Base-by-base conservation (phyloP, 2,888 invertebrate genomes). In the Plutella xylostella region DNA sequence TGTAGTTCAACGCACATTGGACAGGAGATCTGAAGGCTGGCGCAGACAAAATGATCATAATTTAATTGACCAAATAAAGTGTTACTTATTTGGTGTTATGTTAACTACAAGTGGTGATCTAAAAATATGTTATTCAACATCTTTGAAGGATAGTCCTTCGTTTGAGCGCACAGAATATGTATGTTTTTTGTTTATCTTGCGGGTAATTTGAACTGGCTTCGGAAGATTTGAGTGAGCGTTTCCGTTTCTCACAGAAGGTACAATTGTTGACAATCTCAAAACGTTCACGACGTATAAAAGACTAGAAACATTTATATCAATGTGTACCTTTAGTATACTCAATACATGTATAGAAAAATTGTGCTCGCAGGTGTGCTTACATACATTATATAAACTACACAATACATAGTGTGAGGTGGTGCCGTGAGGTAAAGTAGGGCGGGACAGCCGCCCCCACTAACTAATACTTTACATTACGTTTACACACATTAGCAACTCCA, bases 71-170 rank as follows among this genome's bases (percentile, higher is more conserved):
- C 52, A 71, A 72, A 68, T 55, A 52, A 71, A 68, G 22, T 39
- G 20, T 39, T 17, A 22, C 22, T 9, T 52, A 57, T 60, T 56
- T 54, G 53, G 57, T 61, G 60, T 60, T 49, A 60, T 66, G 63
- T 61, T 61, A 65, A 60, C 67, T 72, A 78, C 75, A 80, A 79
- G 65, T 72, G 71, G 67, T 66, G 60, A 55, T 79, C 80, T 78
- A 82, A 80, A 82, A 82, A 82, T 82, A 82, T 78, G 60, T 58
- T 69, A 63, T 72, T 60, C 68, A 71, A 72, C 55, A 64, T 62
- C 59, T 68, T 68, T 63, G 62, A 68, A 69, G 68, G 43, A 43
- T 47, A 25, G 31, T 43, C 39, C 40, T 28, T 33, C 39, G 34
- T 30, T 45, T 42, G 45, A 43, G 48, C 45, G 38, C 21, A 38